Percentiles rank a stretch among this genome's conserved stretches.
phyloP scores from a whole-genome alignment of 2,888 invertebrate genomes.

The Ophioninae sp. region DNA sequence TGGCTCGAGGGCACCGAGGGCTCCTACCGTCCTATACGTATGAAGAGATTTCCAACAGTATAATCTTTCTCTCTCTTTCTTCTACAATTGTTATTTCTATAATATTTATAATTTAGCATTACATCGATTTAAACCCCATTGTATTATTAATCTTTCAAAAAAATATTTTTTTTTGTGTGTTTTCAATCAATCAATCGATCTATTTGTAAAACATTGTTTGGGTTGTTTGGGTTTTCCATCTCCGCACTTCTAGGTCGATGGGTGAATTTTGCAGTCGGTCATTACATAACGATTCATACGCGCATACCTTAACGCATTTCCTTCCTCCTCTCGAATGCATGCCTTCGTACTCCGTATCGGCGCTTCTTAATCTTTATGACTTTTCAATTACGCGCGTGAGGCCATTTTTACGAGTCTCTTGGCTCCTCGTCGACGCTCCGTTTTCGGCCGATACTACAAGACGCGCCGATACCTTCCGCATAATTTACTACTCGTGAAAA shows the following conservation, averaged over 20 bases:
- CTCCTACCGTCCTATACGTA: conserved; percentile 51
- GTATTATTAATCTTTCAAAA: no score
- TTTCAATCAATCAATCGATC: not conserved
- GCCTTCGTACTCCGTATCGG: not conserved
- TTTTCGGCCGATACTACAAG: conserved; percentile 5
- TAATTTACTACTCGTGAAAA: not conserved
- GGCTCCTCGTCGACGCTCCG: not conserved
- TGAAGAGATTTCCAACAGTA: conserved; percentile 33
- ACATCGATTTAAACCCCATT: no score
- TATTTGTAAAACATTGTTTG: not conserved
- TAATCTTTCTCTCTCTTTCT: conserved; percentile 42
- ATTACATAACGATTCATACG: conserved; percentile 40
- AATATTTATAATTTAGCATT: no score
- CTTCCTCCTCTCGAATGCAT: conserved; percentile 38
- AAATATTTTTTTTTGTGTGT: no score
- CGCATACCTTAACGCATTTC: conserved; percentile 51
- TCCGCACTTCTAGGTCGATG: conserved; percentile 40
- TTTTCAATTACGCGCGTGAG: conserved; percentile 37
- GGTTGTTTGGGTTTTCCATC: not conserved
- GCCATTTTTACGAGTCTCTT: conserved; percentile 21
- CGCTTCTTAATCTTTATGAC: conserved; percentile 35
- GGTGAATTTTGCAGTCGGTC: conserved; percentile 38
- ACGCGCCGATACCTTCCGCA: not conserved
- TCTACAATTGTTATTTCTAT: not conserved
- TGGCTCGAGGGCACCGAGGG: conserved; percentile 53